Conservation (phyloP, 1,140 invertebrate species). For the Drosophila suzukii region DNA sequence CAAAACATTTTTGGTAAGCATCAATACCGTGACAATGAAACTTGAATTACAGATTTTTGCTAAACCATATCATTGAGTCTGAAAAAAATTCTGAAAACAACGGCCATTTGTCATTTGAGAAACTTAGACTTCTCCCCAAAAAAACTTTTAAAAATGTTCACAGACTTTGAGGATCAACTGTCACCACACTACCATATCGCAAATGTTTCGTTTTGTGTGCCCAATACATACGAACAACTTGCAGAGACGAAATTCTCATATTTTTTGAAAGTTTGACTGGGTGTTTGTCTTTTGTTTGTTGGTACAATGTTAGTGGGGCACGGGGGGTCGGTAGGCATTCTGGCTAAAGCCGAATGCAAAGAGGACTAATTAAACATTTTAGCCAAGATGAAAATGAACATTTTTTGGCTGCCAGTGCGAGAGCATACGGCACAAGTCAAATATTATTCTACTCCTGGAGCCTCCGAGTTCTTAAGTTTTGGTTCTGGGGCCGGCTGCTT, state of each 20-base stretch:
- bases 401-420: constrained; percentile 48
- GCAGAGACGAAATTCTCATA: constrained; percentile 29
- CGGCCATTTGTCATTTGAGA: too few relatives aligned
- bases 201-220: constrained; percentile 1
- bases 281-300: constrained; percentile 63
- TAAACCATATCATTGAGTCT: too few relatives aligned
- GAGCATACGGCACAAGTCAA: constrained; percentile 44
- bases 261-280: constrained; percentile 53
- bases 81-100: too few relatives aligned
- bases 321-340: too few relatives aligned
- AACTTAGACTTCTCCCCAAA: too few relatives aligned
- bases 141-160: background rate
- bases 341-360: background rate
- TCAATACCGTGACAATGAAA: too few relatives aligned
- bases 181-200: background rate
- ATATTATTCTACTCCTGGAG: constrained; percentile 44
- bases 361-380: constrained; percentile 72
- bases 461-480: constrained; percentile 3
- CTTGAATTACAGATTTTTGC: too few relatives aligned
- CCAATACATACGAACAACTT: constrained; percentile 19
- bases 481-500: too few relatives aligned
- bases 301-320: constrained; percentile 15
- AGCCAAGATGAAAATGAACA: constrained; percentile 62
- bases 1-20: too few relatives aligned
- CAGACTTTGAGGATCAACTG: background rate